Evolutionary conservation across 1,140 invertebrate species (phyloP).

Genomic region (Chelonus insularis): DNA sequence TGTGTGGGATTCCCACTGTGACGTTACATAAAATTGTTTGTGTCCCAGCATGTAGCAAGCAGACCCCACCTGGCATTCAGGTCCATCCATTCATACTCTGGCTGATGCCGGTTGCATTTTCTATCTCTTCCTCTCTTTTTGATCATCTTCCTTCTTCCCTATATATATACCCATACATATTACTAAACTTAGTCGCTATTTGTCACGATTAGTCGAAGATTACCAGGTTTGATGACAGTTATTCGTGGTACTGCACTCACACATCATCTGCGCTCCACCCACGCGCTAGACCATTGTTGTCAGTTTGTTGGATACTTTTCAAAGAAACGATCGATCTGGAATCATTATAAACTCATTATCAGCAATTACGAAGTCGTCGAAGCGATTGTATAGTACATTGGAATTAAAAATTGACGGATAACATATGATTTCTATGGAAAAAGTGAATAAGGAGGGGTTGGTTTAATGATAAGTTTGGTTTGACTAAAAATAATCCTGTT

Average conservation of each 20-base stretch:
- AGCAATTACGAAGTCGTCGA: no score
- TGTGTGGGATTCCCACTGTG: slow-evolving; percentile 26
- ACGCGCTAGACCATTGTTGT: neutral
- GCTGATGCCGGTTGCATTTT: slow-evolving; percentile 13
- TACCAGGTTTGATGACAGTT: slow-evolving; percentile 53
- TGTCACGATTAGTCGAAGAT: slow-evolving; percentile 57
- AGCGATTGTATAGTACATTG: no score
- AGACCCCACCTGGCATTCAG: slow-evolving; percentile 47
- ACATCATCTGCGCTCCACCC: neutral
- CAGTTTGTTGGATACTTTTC: neutral
- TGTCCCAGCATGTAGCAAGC: slow-evolving; percentile 37
- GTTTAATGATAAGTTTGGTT: no score
- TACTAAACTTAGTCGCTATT: slow-evolving; percentile 40
- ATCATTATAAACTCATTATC: no score
- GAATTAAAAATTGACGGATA: no score
- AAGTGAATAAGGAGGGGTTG: no score
- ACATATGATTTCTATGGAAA: no score
- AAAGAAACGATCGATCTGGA: neutral
- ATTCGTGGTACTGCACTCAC: slow-evolving; percentile 31
- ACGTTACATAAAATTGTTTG: slow-evolving; percentile 51
- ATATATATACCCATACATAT: slow-evolving; percentile 22
- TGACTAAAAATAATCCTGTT: no score
- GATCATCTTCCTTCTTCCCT: neutral
- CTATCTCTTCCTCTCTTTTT: slow-evolving; percentile 1
- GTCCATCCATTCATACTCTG: slow-evolving; percentile 39